Evolutionary conservation across 2,888 invertebrate genomes (phyloP), one percentile per base, ranked within the genome.

Genomic region (Tridacna crocea): DNA sequence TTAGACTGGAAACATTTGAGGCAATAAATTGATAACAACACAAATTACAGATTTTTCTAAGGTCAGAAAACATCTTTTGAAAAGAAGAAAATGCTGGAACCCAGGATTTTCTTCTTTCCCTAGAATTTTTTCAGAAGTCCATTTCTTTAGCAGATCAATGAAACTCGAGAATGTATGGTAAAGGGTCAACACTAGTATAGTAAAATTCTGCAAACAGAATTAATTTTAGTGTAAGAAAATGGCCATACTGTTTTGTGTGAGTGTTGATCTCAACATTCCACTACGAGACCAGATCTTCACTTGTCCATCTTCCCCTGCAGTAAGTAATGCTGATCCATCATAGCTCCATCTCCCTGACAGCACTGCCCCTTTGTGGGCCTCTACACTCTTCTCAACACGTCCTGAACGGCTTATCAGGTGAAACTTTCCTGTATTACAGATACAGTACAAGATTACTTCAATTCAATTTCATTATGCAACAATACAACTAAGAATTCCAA

Each of bases 231-330:
- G 2, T 36, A 36, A 36, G 36, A 36, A 55, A 55, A 19, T 48
- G n/a, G 13, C 88, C 93, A 90, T 95, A 91, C 97, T 97, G 78
- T 97, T 97, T 88, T 97, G 97, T 66, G 98, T 96, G 0, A 99
- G 96, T 0, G 97, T 97, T 0, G 99, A 98, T 1, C 99, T 96
- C 19, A 99, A 95, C 95, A 95, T 95, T 19, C 99, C 99, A 91
- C 97, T 98, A 68, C 98, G 96, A 0, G 99, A 99, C 99, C 99
- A 99, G 82, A 99, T 97, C 95, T 99, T 99, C 2, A 99, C 96
- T 79, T 96, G 96, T 1, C 99, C 99, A 95, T 99, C 99, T 95
- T 99, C 99, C 0, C 99, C 99, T 84, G 97, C 99, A 92, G 98
- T 99, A 19, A 99, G 95, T 68, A 99, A 96, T n/a, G 98, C 98